These are phyloP conservation scores for Neoascia interrupta DNA, from an alignment of 2,888 invertebrate genomes.

Conservation along the genomic window DNA sequence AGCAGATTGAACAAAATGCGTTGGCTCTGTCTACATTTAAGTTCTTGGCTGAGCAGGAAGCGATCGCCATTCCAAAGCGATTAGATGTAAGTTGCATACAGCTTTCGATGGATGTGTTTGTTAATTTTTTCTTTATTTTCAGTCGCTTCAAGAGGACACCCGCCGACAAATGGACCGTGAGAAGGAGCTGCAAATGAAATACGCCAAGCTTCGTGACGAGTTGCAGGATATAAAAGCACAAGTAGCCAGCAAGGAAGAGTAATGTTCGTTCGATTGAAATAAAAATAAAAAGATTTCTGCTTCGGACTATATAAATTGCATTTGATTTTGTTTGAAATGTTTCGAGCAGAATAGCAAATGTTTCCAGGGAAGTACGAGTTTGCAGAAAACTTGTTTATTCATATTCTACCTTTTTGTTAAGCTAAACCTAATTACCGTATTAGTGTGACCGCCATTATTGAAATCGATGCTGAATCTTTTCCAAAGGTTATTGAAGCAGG, in stretches of 20 bases:
- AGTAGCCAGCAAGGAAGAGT: neutral
- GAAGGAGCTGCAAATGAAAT: slow-evolving; percentile 90
- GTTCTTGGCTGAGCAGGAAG: slow-evolving; percentile 93
- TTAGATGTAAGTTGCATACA: slow-evolving; percentile 85
- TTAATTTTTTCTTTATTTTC: slow-evolving; percentile 71
- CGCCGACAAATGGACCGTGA: slow-evolving; percentile 95
- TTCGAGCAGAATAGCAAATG: too few species aligned
- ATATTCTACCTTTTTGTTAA: too few species aligned
- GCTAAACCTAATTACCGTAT: too few species aligned
- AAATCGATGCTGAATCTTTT: too few species aligned
- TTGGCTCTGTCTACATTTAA: slow-evolving; percentile 95
- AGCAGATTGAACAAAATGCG: slow-evolving; percentile 93
- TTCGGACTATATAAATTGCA: too few species aligned
- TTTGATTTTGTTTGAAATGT: too few species aligned
- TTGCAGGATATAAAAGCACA: slow-evolving; percentile 79
- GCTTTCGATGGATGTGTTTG: neutral
- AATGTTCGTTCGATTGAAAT: too few species aligned
- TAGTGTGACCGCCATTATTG: too few species aligned
- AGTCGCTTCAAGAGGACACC: slow-evolving; percentile 95
- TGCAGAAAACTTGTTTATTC: too few species aligned
- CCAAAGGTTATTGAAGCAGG: too few species aligned
- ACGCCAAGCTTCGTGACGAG: slow-evolving; percentile 86
- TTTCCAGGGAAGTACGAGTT: too few species aligned
- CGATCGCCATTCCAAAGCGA: slow-evolving; percentile 92
- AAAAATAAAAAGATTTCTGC: too few species aligned